Evolutionary conservation across 2,888 invertebrate genomes (phyloP).

Genomic region (Limulus polyphemus): DNA sequence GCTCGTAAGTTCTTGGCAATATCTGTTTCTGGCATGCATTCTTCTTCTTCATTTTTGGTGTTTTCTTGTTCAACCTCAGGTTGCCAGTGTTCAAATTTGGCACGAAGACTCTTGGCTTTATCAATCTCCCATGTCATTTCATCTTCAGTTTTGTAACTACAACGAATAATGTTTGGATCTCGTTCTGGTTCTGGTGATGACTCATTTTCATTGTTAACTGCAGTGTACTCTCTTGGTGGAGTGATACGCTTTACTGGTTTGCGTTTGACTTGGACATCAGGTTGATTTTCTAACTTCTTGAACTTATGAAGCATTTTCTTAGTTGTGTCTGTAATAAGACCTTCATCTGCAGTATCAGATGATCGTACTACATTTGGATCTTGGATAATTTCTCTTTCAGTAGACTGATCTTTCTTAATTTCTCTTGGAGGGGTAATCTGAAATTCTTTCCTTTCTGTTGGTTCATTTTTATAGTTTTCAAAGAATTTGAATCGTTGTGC

Average conservation of each 20-base stretch:
- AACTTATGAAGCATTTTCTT: slow-evolving; percentile 77
- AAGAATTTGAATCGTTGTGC: slow-evolving; percentile 60
- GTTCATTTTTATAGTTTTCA: slow-evolving; percentile 25
- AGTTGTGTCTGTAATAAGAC: slow-evolving; percentile 56
- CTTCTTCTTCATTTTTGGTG: slow-evolving; percentile 29
- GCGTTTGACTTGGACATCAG: slow-evolving; percentile 38
- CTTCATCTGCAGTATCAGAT: slow-evolving; percentile 45
- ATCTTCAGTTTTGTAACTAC: slow-evolving; percentile 45
- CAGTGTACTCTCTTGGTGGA: slow-evolving; percentile 57
- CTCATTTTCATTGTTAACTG: slow-evolving; percentile 22
- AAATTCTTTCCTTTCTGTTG: slow-evolving; percentile 52
- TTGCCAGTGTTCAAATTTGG: slow-evolving; percentile 73
- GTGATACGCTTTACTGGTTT: slow-evolving; percentile 80
- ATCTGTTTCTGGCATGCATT: slow-evolving; percentile 45
- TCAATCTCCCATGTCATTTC: slow-evolving; percentile 63
- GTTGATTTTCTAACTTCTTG: slow-evolving; percentile 69
- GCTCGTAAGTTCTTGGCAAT: slow-evolving; percentile 69
- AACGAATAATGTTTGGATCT: slow-evolving; percentile 26
- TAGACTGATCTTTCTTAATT: slow-evolving; percentile 49
- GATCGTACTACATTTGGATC: slow-evolving; percentile 58
- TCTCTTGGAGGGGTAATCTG: slow-evolving; percentile 80
- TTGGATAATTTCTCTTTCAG: slow-evolving; percentile 49
- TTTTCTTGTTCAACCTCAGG: slow-evolving; percentile 26
- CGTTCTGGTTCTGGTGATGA: slow-evolving; percentile 25
- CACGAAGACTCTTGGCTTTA: slow-evolving; percentile 61